Evolutionary conservation across 2,113 vertebrate genomes (phyloP).

Genomic region (Pterocles orientalis): DNA sequence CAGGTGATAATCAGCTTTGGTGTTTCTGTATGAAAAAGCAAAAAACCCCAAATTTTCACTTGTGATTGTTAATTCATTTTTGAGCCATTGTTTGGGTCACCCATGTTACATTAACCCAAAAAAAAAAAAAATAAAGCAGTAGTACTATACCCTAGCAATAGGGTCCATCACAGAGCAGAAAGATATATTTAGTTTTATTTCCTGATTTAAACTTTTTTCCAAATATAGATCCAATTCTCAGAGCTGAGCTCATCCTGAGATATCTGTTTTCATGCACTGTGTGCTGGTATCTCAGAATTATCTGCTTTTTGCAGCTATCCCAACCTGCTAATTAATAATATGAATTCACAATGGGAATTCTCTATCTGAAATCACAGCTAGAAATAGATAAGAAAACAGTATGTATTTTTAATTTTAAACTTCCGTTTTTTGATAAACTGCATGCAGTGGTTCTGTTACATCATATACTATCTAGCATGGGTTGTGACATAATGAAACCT

Average conservation of each 20-base stretch:
- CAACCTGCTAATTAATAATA: conserved; percentile 48
- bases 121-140: background rate
- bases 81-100: background rate
- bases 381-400: conserved; percentile 13
- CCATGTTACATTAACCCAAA: background rate
- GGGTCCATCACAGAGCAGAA: background rate
- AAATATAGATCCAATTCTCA: background rate
- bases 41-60: background rate
- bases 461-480: background rate
- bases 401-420: background rate
- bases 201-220: background rate
- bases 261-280: background rate
- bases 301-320: conserved; percentile 57
- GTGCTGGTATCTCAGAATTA: conserved; percentile 45
- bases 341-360: background rate
- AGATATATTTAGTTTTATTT: background rate
- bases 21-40: background rate
- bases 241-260: background rate
- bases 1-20: background rate
- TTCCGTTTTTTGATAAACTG: background rate
- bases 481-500: conserved; percentile 37
- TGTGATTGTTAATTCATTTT: background rate
- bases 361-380: background rate
- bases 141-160: background rate
- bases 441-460: background rate